These are phyloP conservation scores for Bovichtus variegatus DNA, from an alignment of 2,797 vertebrate species.

Conservation along the genomic window DNA sequence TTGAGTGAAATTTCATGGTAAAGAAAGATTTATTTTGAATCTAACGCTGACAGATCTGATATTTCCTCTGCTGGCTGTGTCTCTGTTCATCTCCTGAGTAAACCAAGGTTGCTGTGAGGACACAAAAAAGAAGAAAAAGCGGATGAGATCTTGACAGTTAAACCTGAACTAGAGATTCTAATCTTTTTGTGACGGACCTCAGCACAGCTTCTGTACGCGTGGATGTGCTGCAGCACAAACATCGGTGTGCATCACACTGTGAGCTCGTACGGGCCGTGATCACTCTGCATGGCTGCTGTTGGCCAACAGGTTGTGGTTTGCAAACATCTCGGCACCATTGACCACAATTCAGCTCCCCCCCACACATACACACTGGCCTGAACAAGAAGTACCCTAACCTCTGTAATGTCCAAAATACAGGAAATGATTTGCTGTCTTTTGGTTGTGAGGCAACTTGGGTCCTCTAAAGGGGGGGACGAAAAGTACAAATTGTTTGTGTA, in stretches of 20 bases:
- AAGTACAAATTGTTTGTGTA: not conserved
- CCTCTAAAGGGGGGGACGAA: not conserved
- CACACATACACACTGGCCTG: not conserved
- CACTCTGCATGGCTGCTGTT: constrained; percentile 24
- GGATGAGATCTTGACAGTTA: constrained; percentile 17
- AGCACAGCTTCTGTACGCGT: not conserved
- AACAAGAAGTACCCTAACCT: constrained; percentile 8
- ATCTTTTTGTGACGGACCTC: constrained; percentile 5
- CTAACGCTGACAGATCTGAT: not conserved
- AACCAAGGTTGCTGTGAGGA: constrained; percentile 34
- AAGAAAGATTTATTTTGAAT: constrained; percentile 12
- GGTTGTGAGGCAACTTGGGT: constrained; percentile 49
- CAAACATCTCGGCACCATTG: constrained; percentile 19
- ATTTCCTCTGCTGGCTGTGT: constrained; percentile 2
- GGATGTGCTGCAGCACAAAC: constrained; percentile 22
- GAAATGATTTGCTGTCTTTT: constrained; percentile 63
- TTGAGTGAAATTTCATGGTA: constrained; percentile 23
- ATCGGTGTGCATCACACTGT: constrained; percentile 23
- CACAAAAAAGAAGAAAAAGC: constrained; percentile 29
- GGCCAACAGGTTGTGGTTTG: constrained; percentile 47
- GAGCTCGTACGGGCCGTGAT: constrained; percentile 18
- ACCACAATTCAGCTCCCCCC: constrained; percentile 47
- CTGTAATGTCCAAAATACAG: constrained; percentile 39
- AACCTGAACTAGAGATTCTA: not conserved
- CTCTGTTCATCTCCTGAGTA: constrained; percentile 43